phyloP scores from a whole-genome alignment of 2,113 vertebrate genomes.

The Lathamus discolor region DNA sequence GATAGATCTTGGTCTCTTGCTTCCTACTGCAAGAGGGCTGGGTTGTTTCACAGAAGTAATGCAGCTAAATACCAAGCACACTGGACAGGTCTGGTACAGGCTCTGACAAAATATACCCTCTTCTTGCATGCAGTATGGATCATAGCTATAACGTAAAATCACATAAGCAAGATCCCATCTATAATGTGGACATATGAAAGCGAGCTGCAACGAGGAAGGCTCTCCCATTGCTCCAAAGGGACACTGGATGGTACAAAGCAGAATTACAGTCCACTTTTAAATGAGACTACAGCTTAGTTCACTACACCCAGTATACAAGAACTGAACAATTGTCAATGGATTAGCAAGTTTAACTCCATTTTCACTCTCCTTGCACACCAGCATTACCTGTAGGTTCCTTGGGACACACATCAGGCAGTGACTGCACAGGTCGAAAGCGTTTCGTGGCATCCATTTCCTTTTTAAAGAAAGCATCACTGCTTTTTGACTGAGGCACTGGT shows the following conservation, averaged over 20 bases:
- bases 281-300: neutral
- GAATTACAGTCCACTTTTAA: neutral
- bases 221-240: neutral
- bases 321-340: neutral
- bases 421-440: slow-evolving; percentile 77
- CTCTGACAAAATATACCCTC: neutral
- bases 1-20: neutral
- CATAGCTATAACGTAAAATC: neutral
- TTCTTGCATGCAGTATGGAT: neutral
- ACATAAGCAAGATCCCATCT: neutral
- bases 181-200: neutral
- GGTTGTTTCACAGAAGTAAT: neutral
- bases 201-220: neutral
- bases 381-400: slow-evolving; percentile 89
- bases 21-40: neutral
- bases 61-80: neutral
- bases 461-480: slow-evolving; percentile 84
- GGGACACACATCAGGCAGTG: slow-evolving; percentile 95
- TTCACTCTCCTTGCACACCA: neutral
- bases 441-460: slow-evolving; percentile 84
- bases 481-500: slow-evolving; percentile 84
- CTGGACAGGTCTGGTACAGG: neutral
- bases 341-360: neutral
- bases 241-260: neutral
- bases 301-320: accelerated